Evolutionary conservation across 2,113 vertebrate genomes (phyloP).

Genomic region (Geothlypis trichas): DNA sequence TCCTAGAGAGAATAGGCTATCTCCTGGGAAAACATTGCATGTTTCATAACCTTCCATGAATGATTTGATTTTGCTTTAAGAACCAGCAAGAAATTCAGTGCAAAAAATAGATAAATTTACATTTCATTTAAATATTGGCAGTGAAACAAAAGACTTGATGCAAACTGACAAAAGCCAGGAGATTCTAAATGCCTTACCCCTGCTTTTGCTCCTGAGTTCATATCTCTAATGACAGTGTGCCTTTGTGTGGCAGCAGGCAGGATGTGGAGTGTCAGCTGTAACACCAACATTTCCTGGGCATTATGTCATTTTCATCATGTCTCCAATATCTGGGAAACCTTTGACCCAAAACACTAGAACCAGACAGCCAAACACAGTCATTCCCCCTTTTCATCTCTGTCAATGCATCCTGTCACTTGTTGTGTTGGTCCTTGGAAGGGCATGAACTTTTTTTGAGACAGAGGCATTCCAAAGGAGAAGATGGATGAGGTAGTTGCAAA

Average conservation of each 20-base stretch:
- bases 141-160: slow-evolving; percentile 1
- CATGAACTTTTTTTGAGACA: neutral
- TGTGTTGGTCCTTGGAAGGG: neutral
- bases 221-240: neutral
- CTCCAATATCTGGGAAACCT: neutral
- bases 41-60: slow-evolving; percentile 4
- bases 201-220: neutral
- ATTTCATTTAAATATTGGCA: neutral
- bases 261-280: neutral
- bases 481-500: neutral
- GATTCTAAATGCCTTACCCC: neutral
- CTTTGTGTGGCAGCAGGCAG: neutral
- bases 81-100: neutral
- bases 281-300: rapidly evolving
- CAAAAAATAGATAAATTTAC: neutral
- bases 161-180: slow-evolving; percentile 4
- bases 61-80: neutral
- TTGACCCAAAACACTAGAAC: neutral
- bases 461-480: neutral
- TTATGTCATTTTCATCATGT: neutral
- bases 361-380: neutral
- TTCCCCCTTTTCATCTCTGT: neutral
- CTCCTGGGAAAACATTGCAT: neutral
- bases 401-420: neutral
- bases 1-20: slow-evolving; percentile 29